These are phyloP conservation scores for Campylomormyrus tamandua DNA, from an alignment of 2,113 vertebrate species.

Conservation along the genomic window DNA sequence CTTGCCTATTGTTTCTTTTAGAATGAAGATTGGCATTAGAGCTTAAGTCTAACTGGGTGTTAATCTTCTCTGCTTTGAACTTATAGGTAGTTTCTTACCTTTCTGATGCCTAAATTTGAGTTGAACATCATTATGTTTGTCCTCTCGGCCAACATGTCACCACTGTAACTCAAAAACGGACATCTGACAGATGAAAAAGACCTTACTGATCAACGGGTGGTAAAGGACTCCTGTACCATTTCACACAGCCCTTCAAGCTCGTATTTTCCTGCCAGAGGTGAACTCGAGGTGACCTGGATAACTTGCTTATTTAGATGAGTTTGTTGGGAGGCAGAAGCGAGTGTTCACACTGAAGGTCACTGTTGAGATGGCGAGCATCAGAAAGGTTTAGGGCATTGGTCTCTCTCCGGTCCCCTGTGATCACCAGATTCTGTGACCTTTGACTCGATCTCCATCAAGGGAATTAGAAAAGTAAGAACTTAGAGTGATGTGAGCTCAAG, in stretches of 20 bases:
- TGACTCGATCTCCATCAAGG: not conserved
- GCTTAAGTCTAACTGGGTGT: not conserved
- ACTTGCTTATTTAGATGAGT: not conserved
- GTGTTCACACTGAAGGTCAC: not conserved
- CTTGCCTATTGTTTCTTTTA: too few relatives aligned
- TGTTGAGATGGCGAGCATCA: not conserved
- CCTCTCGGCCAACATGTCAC: not conserved
- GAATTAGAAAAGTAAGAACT: not conserved
- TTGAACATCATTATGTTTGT: not conserved
- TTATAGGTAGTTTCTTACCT: not conserved
- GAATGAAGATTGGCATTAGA: too few relatives aligned
- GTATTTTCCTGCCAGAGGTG: not conserved
- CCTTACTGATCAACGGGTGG: not conserved
- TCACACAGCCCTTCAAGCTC: not conserved
- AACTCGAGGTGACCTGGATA: not conserved
- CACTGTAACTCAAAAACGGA: not conserved
- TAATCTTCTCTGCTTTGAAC: not conserved
- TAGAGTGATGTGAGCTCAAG: not conserved
- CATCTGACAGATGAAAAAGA: not conserved
- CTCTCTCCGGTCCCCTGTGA: not conserved
- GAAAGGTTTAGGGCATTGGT: not conserved
- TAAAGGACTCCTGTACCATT: not conserved
- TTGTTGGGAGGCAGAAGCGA: not conserved
- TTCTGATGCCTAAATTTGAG: not conserved
- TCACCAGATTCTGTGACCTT: not conserved